phyloP scores from a whole-genome alignment of 2,888 invertebrate species.

The Agonopterix heracliana region DNA sequence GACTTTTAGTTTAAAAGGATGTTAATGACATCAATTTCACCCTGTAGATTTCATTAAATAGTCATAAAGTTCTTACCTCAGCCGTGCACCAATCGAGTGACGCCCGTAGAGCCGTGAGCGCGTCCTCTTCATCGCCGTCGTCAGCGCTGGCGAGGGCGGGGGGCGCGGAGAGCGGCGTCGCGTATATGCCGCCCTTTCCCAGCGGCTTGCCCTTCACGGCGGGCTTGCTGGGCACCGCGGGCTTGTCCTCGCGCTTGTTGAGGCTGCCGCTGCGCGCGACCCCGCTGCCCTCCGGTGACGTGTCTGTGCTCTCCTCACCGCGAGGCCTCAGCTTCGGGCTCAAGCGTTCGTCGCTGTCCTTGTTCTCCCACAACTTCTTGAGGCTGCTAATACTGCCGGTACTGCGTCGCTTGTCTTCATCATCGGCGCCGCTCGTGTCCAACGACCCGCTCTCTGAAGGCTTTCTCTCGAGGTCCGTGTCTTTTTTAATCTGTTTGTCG shows the following conservation, averaged over 20 bases:
- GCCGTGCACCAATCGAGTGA: constrained; percentile 77
- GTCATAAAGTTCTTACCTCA: constrained; percentile 31
- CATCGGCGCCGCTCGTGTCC: constrained; percentile 72
- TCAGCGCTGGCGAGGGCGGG: constrained; percentile 52
- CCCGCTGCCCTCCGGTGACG: constrained; percentile 10
- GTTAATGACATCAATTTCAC: no score
- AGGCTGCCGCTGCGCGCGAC: constrained; percentile 28
- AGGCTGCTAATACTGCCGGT: constrained; percentile 95
- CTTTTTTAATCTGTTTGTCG: constrained; percentile 33
- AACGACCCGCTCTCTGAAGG: constrained; percentile 44
- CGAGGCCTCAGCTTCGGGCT: constrained; percentile 78
- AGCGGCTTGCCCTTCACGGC: constrained; percentile 79
- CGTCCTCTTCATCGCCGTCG: constrained; percentile 57
- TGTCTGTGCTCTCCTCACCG: constrained; percentile 27
- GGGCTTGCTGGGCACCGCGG: constrained; percentile 80
- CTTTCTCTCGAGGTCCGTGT: constrained; percentile 51
- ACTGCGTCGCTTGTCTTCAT: constrained; percentile 91
- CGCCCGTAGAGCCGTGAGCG: constrained; percentile 72
- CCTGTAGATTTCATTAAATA: no score
- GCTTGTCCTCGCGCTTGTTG: constrained; percentile 59
- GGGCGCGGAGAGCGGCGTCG: constrained; percentile 79
- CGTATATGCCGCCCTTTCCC: constrained; percentile 81
- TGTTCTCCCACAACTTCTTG: constrained; percentile 94
- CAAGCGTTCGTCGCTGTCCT: constrained; percentile 78
- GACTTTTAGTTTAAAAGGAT: no score